phyloP scores from a whole-genome alignment of 1,140 invertebrate genomes.

The Amphibalanus amphitrite region DNA sequence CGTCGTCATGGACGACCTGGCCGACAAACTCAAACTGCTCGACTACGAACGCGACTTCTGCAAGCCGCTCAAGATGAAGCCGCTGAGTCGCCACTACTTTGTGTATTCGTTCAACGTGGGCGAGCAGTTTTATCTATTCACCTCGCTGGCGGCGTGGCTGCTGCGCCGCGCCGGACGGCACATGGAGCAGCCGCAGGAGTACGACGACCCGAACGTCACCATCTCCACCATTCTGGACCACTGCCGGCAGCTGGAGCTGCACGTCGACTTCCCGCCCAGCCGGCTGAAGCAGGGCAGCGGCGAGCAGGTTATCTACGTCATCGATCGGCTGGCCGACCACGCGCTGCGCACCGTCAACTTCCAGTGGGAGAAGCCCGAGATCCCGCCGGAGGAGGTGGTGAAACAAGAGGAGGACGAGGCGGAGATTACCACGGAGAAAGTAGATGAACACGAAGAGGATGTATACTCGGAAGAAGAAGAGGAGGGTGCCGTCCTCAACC shows the following conservation, averaged over 20 bases:
- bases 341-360: slow-evolving; percentile 47
- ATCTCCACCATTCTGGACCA: slow-evolving; percentile 65
- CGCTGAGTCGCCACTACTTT: slow-evolving; percentile 79
- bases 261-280: slow-evolving; percentile 68
- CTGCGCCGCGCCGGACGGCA: slow-evolving; percentile 60
- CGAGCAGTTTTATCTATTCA: slow-evolving; percentile 91
- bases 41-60: slow-evolving; percentile 78
- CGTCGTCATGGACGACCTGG: slow-evolving; percentile 41
- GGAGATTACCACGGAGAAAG: slow-evolving; percentile 36
- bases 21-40: slow-evolving; percentile 81
- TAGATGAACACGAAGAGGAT: slow-evolving; percentile 66
- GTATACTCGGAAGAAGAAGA: slow-evolving; percentile 48
- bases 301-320: slow-evolving; percentile 61
- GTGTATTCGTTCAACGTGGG: slow-evolving; percentile 76
- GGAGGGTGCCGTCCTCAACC: slow-evolving; percentile 41
- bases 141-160: slow-evolving; percentile 76
- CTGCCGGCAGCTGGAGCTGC: slow-evolving; percentile 45
- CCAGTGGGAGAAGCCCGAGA: slow-evolving; percentile 32
- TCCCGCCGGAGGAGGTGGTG: slow-evolving; percentile 19
- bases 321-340: slow-evolving; percentile 60
- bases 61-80: slow-evolving; percentile 60
- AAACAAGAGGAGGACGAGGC: slow-evolving; percentile 14
- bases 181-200: slow-evolving; percentile 78
- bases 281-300: slow-evolving; percentile 82
- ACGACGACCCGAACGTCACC: slow-evolving; percentile 82